Percentiles rank a stretch among this genome's conserved stretches.
Conservation (phyloP, 1,140 invertebrate genomes). For the Melipona quadrifasciata region DNA sequence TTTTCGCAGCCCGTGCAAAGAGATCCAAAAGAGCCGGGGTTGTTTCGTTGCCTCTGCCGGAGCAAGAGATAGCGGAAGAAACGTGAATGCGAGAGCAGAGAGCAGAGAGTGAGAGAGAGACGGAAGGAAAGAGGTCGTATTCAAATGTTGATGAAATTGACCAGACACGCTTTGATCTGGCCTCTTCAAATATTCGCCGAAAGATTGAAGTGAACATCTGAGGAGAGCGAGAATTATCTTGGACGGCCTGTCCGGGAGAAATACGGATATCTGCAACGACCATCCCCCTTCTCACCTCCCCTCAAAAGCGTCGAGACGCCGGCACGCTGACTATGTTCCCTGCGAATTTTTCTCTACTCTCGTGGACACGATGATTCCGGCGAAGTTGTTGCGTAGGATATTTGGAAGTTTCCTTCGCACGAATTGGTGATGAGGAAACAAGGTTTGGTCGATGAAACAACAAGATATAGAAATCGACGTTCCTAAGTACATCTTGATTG, state of each 20-base stretch:
- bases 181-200: constrained; percentile 81
- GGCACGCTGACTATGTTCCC: neutral
- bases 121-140: constrained; percentile 66
- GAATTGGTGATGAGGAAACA: neutral
- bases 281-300: neutral
- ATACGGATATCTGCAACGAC: constrained; percentile 32
- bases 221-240: constrained; percentile 78
- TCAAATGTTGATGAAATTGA: constrained; percentile 83
- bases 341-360: neutral
- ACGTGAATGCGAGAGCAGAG: neutral
- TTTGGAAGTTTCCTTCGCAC: neutral
- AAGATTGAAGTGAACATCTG: constrained; percentile 82
- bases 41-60: constrained; percentile 57
- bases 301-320: neutral
- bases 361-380: neutral
- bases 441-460: neutral
- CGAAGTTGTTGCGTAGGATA: neutral
- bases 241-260: constrained; percentile 25
- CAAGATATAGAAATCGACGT: neutral
- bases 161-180: constrained; percentile 82
- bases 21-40: constrained; percentile 61
- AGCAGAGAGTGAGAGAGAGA: neutral
- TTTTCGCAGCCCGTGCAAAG: constrained; percentile 65
- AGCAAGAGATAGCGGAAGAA: constrained; percentile 39
- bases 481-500: neutral